Evolutionary conservation across 2,888 invertebrate genomes (phyloP), one percentile per base, ranked within the genome.

Genomic region (Amphipyra tragopoginis): DNA sequence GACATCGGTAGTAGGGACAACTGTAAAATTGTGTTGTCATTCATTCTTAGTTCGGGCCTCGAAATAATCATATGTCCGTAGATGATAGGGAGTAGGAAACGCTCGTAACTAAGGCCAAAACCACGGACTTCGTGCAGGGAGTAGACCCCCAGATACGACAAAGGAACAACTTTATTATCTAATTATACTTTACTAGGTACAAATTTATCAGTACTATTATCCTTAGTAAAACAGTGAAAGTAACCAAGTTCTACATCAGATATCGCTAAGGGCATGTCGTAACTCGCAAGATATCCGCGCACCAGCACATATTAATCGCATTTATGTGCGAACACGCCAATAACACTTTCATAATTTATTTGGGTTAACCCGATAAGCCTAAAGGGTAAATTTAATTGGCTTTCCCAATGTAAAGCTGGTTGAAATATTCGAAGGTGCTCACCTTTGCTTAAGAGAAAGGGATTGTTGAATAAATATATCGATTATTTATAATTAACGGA

Each of bases 371-470:
- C 59, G 79, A 77, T 76, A 73, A 77, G 67, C 65, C 36, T 40
- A 76, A 77, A 77, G 77, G 77, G 77, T 68, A 76, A 60, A 67
- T 65, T 79, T 79, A 77, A 77, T 76, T 79, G 76, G 72, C 50
- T 66, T 72, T 72, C 58, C 53, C 72, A 79, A 62, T 65, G 50
- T 72, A 68, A 65, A 64, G 45, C 61, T 57, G 47, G 62, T 78
- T 65, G 50, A 68, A 64, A 67, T 67, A 61, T 56, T 60, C 45
- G 66, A 65, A 75, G 72, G 72, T 55, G 60, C 51, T 70, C 60
- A 70, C 68, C 69, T 70, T 70, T 69, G 43, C 21, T 51, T 6
- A 52, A 66, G 79, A 76, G 79, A 77, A 77, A 79, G 75, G 65
- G 59, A 62, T 60, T 59, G 49, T 52, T 53, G 8, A 51, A 54